Percentiles rank a stretch among this genome's conserved stretches.
Evolutionary conservation across 37 sponge, comb jelly and placozoan genomes (phyloP).

Genomic region (Chondrilla cf. caribensis): DNA sequence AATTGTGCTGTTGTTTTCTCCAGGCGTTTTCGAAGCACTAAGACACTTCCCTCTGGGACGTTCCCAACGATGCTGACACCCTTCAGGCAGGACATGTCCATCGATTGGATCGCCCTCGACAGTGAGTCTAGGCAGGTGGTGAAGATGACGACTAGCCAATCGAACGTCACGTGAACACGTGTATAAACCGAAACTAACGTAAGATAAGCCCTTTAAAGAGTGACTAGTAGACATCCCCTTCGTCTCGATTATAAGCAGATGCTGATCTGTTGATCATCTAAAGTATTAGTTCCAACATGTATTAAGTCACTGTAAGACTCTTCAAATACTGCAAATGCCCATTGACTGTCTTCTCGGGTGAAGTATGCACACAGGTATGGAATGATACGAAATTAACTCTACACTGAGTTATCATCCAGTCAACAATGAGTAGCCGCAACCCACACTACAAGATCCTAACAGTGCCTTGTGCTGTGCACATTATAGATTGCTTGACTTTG

Average conservation of each 20-base stretch:
- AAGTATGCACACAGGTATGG: no score
- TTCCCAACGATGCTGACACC: slow-evolving; percentile 92
- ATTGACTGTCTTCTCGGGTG: background rate
- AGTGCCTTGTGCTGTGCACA: background rate
- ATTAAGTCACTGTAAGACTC: background rate
- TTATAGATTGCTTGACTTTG: background rate
- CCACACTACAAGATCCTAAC: background rate
- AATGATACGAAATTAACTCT: no score
- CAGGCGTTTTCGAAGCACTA: background rate
- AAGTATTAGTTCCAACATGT: background rate
- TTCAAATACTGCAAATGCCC: background rate
- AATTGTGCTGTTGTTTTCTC: background rate
- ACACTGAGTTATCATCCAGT: background rate
- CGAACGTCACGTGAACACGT: no score
- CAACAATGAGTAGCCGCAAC: background rate
- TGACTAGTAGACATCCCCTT: no score
- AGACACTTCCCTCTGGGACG: slow-evolving; percentile 65
- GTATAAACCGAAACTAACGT: no score
- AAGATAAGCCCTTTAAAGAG: no score
- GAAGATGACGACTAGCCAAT: no score
- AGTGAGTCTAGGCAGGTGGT: slow-evolving; percentile 45
- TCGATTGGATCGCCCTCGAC: slow-evolving; percentile 80
- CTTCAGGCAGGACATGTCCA: slow-evolving; percentile 70
- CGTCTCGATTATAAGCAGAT: no score
- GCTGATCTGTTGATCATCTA: no score